Conservation (phyloP, 1,140 invertebrate genomes). For the Probaryconus sp. region DNA sequence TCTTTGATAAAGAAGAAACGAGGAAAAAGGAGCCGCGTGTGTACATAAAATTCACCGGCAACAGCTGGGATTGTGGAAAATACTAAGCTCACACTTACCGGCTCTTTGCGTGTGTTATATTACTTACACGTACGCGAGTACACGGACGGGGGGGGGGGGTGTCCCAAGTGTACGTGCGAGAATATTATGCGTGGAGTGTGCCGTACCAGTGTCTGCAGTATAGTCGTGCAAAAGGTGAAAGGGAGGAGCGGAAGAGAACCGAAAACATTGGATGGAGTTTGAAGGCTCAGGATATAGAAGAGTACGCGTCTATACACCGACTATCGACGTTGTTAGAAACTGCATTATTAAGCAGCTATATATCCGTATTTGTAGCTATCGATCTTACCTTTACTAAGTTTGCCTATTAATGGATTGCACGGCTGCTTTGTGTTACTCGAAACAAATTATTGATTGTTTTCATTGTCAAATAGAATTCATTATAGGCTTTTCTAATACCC, state of each 20-base stretch:
- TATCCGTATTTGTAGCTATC: slow-evolving; percentile 67
- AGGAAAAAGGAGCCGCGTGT: slow-evolving; percentile 50
- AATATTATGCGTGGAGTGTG: slow-evolving; percentile 52
- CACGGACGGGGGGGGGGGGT: slow-evolving; percentile 19
- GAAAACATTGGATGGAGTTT: slow-evolving; percentile 41
- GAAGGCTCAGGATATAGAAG: slow-evolving; percentile 12
- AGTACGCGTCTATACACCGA: slow-evolving; percentile 28
- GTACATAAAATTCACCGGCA: slow-evolving; percentile 57
- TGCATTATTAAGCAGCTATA: slow-evolving; percentile 71
- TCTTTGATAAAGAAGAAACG: slow-evolving; percentile 56
- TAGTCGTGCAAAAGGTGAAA: slow-evolving; percentile 17
- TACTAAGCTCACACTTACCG: slow-evolving; percentile 54
- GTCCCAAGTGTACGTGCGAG: slow-evolving; percentile 44
- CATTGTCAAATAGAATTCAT: slow-evolving; percentile 22
- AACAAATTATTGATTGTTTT: slow-evolving; percentile 45
- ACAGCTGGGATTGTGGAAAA: slow-evolving; percentile 63
- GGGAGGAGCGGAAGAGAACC: slow-evolving; percentile 41
- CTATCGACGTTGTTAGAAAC: slow-evolving; percentile 64
- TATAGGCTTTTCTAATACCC: slow-evolving; percentile 9
- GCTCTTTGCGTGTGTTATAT: slow-evolving; percentile 51
- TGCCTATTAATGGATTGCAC: slow-evolving; percentile 44
- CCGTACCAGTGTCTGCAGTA: slow-evolving; percentile 27
- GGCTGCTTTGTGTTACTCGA: slow-evolving; percentile 30
- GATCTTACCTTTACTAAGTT: slow-evolving; percentile 59
- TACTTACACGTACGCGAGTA: slow-evolving; percentile 39